phyloP scores from a whole-genome alignment of 2,113 vertebrate species.

The Ictalurus punctatus region DNA sequence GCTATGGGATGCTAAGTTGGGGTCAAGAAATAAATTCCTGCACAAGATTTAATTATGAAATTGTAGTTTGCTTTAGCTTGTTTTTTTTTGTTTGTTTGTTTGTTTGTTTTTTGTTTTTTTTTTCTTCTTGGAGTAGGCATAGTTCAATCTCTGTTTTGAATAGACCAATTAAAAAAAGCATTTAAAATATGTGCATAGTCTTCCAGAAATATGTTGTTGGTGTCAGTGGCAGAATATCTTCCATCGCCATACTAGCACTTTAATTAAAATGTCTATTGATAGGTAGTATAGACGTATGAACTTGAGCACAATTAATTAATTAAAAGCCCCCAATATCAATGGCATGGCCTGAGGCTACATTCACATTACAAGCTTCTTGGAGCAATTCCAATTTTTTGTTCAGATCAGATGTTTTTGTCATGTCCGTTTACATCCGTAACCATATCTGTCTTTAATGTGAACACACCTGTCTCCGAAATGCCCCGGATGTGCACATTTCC shows the following conservation, averaged over 20 bases:
- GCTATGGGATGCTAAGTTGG: neutral
- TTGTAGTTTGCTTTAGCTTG: neutral
- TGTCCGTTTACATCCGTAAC: neutral
- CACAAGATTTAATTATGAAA: neutral
- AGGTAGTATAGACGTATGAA: neutral
- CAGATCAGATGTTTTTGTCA: neutral
- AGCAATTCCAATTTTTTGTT: neutral
- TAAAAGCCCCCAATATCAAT: neutral
- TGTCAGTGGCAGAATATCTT: neutral
- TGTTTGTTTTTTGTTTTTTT: no score
- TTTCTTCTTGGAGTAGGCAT: neutral
- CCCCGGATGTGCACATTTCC: neutral
- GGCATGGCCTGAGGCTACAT: neutral
- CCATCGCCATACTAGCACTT: neutral
- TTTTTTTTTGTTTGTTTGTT: no score
- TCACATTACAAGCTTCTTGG: neutral
- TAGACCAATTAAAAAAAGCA: neutral
- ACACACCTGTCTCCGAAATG: neutral
- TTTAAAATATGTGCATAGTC: neutral
- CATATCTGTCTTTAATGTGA: neutral
- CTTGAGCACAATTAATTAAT: neutral
- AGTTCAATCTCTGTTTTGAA: neutral
- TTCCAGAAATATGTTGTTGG: neutral
- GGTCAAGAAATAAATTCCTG: neutral
- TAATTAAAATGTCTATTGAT: slow-evolving; percentile 15